Conservation (phyloP, 2,888 invertebrate genomes). For the Drosophila basisetae region DNA sequence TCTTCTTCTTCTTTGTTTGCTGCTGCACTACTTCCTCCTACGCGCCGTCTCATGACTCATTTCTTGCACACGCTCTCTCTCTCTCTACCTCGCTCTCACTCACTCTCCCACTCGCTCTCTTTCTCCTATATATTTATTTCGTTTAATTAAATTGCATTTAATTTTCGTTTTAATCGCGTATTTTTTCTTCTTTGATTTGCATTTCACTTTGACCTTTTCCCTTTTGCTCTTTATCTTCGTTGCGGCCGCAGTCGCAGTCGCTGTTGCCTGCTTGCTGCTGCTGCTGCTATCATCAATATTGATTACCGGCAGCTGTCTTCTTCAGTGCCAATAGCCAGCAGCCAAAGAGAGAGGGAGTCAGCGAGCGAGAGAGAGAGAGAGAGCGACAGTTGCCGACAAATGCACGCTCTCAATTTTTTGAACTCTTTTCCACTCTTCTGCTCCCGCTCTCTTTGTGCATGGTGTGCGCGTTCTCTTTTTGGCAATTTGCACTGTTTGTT, state of each 20-base stretch:
- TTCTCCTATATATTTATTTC: conserved; percentile 10
- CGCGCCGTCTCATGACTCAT: conserved; percentile 44
- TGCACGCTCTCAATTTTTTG: conserved; percentile 20
- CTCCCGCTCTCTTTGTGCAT: conserved; percentile 15
- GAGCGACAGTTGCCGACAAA: conserved; percentile 36
- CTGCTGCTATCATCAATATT: conserved; percentile 76
- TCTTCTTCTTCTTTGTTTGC: conserved; percentile 1
- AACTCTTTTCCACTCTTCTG: conserved; percentile 28
- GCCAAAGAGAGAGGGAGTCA: conserved; percentile 13
- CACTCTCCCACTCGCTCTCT: neutral
- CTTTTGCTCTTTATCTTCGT: conserved; percentile 65
- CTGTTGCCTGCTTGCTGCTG: conserved; percentile 36
- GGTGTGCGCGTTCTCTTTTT: conserved; percentile 27
- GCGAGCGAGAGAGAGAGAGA: conserved; percentile 21
- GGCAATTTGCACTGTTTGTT: conserved; percentile 70
- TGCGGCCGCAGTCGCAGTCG: conserved; percentile 35
- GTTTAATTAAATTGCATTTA: conserved; percentile 62
- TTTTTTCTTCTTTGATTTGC: conserved; percentile 40
- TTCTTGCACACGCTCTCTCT: conserved; percentile 22
- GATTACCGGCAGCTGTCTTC: conserved; percentile 80
- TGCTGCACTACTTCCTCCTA: conserved; percentile 38
- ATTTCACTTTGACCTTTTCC: conserved; percentile 70
- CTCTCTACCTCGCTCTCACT: conserved; percentile 12
- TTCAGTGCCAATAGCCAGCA: conserved; percentile 34
- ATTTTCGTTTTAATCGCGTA: conserved; percentile 32